Conservation (phyloP, 2,113 vertebrate genomes). For the Pangasianodon gigas region DNA sequence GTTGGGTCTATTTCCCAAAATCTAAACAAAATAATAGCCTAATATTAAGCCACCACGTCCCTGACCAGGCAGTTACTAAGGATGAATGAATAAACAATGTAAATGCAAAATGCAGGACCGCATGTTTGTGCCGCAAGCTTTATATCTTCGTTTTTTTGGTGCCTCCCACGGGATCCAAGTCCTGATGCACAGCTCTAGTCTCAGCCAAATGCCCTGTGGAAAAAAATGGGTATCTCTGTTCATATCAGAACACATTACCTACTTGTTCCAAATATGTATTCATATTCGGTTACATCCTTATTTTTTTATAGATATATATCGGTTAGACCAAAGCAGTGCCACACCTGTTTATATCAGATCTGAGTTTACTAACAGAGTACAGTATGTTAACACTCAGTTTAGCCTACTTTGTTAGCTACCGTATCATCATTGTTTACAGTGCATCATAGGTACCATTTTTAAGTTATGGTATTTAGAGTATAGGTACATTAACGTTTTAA, state of each 20-base stretch:
- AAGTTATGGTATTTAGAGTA: neutral
- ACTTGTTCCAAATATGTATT: neutral
- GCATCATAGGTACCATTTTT: neutral
- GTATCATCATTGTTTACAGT: neutral
- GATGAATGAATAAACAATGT: neutral
- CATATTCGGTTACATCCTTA: neutral
- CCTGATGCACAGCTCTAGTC: neutral
- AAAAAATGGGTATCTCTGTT: neutral
- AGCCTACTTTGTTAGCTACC: neutral
- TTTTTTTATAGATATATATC: neutral
- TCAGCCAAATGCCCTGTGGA: neutral
- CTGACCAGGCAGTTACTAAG: neutral
- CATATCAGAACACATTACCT: neutral
- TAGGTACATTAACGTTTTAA: neutral
- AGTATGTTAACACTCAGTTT: neutral
- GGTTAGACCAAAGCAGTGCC: neutral
- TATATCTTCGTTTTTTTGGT: neutral
- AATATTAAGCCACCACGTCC: neutral
- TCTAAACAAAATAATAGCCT: neutral
- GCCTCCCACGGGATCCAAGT: neutral
- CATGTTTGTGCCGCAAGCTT: neutral
- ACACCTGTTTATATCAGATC: neutral
- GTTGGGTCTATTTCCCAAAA: neutral
- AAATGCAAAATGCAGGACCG: neutral
- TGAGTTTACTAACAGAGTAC: neutral